phyloP scores from a whole-genome alignment of 2,113 vertebrate genomes.

The Indicator indicator region DNA sequence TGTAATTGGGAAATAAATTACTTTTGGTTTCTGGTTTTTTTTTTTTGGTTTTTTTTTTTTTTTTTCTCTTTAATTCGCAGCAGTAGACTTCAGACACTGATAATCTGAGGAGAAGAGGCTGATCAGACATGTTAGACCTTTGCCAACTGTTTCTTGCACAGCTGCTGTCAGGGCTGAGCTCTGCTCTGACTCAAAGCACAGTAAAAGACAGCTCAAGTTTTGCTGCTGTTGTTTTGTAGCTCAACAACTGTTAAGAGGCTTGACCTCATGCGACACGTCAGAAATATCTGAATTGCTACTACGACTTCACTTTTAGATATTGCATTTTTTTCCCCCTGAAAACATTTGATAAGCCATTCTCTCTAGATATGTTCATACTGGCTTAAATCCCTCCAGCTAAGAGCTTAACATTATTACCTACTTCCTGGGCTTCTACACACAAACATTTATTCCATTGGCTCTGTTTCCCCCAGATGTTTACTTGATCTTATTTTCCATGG shows the following conservation, averaged over 20 bases:
- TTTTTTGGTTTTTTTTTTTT: not conserved
- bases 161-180: constrained; percentile 40
- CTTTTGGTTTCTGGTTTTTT: not conserved
- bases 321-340: not conserved
- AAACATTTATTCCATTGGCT: not conserved
- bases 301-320: not conserved
- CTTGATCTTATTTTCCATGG: not conserved
- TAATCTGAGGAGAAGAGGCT: constrained; percentile 11
- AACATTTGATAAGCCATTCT: not conserved
- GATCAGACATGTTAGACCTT: constrained; percentile 1
- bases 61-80: not conserved
- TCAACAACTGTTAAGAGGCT: not conserved
- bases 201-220: not conserved
- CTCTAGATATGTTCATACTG: not conserved
- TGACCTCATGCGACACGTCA: not conserved
- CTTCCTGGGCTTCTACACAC: not conserved
- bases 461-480: not conserved
- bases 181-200: not conserved
- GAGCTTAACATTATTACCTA: not conserved
- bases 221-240: constrained; percentile 8
- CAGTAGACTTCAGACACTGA: not conserved
- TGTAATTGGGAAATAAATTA: not conserved
- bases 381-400: not conserved
- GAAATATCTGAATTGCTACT: not conserved
- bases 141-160: constrained; percentile 57